Evolutionary conservation across 2,888 invertebrate genomes (phyloP).

Genomic region (Panorpa germanica): DNA sequence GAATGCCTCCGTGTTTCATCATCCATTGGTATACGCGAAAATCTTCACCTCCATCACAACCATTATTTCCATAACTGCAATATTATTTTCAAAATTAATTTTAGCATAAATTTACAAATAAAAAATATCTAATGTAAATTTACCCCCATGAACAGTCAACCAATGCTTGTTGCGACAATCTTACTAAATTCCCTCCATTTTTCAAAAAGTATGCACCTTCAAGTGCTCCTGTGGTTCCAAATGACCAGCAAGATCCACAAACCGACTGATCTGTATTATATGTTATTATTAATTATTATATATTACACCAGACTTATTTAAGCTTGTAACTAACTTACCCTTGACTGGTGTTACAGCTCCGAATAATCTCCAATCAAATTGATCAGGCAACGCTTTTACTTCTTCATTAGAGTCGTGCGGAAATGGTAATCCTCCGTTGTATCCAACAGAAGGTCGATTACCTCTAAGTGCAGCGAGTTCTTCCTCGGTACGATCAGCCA

Average conservation of each 20-base stretch:
- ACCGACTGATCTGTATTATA: constrained; percentile 72
- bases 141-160: constrained; percentile 91
- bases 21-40: constrained; percentile 88
- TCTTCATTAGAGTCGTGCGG: constrained; percentile 41
- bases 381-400: constrained; percentile 42
- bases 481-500: constrained; percentile 62
- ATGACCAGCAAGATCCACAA: constrained; percentile 95
- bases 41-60: constrained; percentile 96
- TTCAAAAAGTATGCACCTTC: constrained; percentile 82
- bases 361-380: constrained; percentile 75
- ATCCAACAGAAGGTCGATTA: constrained; percentile 35
- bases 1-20: constrained; percentile 70
- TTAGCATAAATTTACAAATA: too few relatives aligned
- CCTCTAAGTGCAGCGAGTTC: constrained; percentile 64
- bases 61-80: constrained; percentile 70
- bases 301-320: constrained; percentile 5
- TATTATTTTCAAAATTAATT: constrained; percentile 10
- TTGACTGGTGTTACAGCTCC: constrained; percentile 91
- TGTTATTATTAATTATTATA: constrained; percentile 3
- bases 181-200: constrained; percentile 56
- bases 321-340: constrained; percentile 29
- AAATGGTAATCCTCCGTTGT: constrained; percentile 65
- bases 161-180: constrained; percentile 83
- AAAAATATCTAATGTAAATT: too few relatives aligned
- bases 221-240: constrained; percentile 82